A percentile compares a stretch with the other conserved stretches of the same genome.
Evolutionary conservation across 2,797 vertebrate species (phyloP).

Genomic region (Crenichthys baileyi): DNA sequence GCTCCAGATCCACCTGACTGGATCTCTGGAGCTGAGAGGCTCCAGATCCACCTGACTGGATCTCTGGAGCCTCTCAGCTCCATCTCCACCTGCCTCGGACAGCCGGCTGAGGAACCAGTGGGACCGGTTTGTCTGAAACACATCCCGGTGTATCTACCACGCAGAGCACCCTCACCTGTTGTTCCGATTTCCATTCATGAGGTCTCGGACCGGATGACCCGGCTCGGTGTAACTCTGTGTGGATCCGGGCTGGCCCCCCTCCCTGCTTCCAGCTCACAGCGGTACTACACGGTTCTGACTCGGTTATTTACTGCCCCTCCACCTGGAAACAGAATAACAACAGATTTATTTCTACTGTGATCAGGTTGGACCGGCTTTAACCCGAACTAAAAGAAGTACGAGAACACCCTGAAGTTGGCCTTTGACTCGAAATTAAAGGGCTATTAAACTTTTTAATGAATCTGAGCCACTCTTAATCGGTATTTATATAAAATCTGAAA

Average conservation of each 20-base stretch:
- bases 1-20: too few relatives aligned
- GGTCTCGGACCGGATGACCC: slow-evolving; percentile 84
- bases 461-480: not conserved
- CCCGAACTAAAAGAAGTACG: not conserved
- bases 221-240: slow-evolving; percentile 59
- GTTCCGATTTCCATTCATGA: slow-evolving; percentile 99
- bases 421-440: not conserved
- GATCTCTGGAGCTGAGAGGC: not conserved
- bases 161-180: slow-evolving; percentile 82
- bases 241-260: slow-evolving; percentile 62
- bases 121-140: slow-evolving; percentile 50
- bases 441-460: not conserved
- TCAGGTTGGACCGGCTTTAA: slow-evolving; percentile 28
- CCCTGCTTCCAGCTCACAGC: slow-evolving; percentile 50
- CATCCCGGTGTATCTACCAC: not conserved
- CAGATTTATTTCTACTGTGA: not conserved
- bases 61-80: too few relatives aligned
- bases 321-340: slow-evolving; percentile 13
- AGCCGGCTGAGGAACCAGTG: slow-evolving; percentile 44
- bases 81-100: slow-evolving; percentile 70
- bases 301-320: not conserved
- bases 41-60: slow-evolving; percentile 69
- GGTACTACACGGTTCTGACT: slow-evolving; percentile 4
- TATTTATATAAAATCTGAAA: not conserved
- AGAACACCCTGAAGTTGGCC: not conserved